Percentiles rank a stretch among this genome's conserved stretches.
Evolutionary conservation across 1,140 invertebrate genomes (phyloP).

Genomic region (Condylostylus longicornis): DNA sequence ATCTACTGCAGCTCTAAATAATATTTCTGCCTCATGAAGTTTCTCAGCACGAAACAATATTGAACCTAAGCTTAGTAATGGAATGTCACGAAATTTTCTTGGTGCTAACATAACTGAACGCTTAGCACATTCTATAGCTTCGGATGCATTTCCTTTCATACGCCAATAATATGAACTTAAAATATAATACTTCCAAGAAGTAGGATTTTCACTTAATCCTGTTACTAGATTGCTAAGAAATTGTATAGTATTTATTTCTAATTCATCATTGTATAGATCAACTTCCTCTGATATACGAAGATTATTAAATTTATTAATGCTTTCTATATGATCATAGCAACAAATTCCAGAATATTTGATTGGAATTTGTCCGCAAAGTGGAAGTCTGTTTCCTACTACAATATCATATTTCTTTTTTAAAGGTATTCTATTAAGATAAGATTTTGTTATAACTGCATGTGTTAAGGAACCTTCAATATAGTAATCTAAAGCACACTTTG

Average conservation of each 20-base stretch:
- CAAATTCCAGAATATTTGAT: conserved; percentile 60
- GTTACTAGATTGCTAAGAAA: conserved; percentile 51
- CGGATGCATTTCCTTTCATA: conserved; percentile 56
- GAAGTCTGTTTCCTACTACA: conserved; percentile 33
- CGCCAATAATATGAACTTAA: conserved; percentile 76
- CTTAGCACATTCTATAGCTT: conserved; percentile 67
- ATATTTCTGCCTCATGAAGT: conserved; percentile 60
- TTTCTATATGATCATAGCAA: conserved; percentile 64
- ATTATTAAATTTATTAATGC: conserved; percentile 47
- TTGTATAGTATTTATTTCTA: conserved; percentile 44
- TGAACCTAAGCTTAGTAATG: conserved; percentile 65
- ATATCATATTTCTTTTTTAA: conserved; percentile 3
- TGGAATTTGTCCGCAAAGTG: conserved; percentile 49
- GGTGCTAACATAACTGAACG: conserved; percentile 64
- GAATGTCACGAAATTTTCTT: conserved; percentile 58
- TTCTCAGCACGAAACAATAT: conserved; percentile 59
- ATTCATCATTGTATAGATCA: conserved; percentile 44
- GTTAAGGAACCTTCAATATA: conserved; percentile 23
- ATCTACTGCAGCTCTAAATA: conserved; percentile 65
- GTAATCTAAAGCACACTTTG: conserved; percentile 25
- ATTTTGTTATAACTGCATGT: conserved; percentile 16
- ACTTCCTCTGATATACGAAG: conserved; percentile 48
- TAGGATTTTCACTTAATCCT: conserved; percentile 50
- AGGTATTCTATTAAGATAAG: conserved; percentile 6
- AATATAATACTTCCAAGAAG: conserved; percentile 74